Conservation (phyloP, 2,113 vertebrate species). For the Rynchops niger region DNA sequence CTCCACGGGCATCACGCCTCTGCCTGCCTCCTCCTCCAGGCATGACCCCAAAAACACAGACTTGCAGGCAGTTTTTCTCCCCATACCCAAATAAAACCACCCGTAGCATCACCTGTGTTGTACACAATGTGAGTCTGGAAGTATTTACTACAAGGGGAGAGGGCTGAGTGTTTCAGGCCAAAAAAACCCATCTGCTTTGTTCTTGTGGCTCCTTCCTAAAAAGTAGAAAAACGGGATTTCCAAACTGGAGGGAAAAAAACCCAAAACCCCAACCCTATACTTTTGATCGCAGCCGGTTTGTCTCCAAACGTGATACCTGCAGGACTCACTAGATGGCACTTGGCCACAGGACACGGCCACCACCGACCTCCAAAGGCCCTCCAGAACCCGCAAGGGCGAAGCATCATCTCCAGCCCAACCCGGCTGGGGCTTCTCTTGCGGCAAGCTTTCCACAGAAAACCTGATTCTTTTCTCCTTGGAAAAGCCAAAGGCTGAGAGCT, state of each 20-base stretch:
- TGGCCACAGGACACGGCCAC: background rate
- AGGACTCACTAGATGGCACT: background rate
- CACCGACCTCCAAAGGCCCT: background rate
- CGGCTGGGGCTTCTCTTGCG: background rate
- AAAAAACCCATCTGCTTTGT: background rate
- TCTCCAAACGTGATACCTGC: background rate
- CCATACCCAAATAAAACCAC: too few species aligned
- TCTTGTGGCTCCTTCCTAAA: background rate
- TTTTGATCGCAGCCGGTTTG: background rate
- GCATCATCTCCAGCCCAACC: accelerated
- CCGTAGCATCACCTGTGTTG: accelerated
- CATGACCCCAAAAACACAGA: background rate
- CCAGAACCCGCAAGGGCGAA: background rate
- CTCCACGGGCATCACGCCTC: background rate
- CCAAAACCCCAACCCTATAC: background rate
- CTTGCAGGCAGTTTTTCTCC: background rate
- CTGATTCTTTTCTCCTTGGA: background rate
- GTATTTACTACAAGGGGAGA: background rate
- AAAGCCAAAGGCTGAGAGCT: background rate
- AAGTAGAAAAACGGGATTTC: background rate
- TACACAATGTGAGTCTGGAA: too few species aligned
- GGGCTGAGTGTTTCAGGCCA: background rate
- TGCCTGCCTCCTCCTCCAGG: background rate
- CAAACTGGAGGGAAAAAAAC: background rate
- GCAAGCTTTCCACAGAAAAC: background rate